Conservation (phyloP, 2,888 invertebrate genomes). For the Anthophora plumipes region DNA sequence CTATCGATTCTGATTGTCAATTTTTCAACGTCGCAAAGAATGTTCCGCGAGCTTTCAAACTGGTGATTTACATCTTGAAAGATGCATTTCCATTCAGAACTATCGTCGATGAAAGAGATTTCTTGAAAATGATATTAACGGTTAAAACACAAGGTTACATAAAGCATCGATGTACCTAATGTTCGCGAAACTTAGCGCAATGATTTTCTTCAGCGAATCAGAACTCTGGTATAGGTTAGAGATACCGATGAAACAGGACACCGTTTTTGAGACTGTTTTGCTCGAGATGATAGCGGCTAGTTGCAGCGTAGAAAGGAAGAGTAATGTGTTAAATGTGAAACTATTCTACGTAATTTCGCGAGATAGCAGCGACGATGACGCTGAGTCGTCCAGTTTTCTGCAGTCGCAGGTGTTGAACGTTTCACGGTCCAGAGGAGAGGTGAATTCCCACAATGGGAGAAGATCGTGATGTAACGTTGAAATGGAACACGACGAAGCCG, state of each 20-base stretch:
- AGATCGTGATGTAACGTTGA: conserved; percentile 22
- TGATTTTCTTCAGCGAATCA: no score
- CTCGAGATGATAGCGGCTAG: not conserved
- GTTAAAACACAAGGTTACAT: no score
- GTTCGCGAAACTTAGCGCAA: no score
- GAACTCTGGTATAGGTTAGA: no score
- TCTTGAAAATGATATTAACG: no score
- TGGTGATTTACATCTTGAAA: no score
- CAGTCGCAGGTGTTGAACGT: conserved; percentile 7
- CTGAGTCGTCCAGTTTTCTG: conserved; percentile 22
- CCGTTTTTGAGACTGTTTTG: conserved; percentile 26
- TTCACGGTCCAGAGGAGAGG: not conserved
- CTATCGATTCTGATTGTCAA: no score
- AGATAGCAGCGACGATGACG: conserved; percentile 19
- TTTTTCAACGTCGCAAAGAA: no score
- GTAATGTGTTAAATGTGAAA: conserved; percentile 23
- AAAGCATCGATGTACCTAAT: no score
- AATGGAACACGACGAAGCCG: not conserved
- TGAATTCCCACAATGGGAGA: conserved; percentile 20
- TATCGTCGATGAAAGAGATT: no score
- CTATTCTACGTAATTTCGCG: conserved; percentile 37
- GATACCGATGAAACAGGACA: not conserved
- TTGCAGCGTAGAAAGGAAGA: conserved; percentile 13
- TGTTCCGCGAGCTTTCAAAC: no score
- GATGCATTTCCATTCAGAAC: no score